These are phyloP conservation scores for Drosophila melanica DNA, from an alignment of 1,140 invertebrate species.

Conservation along the genomic window DNA sequence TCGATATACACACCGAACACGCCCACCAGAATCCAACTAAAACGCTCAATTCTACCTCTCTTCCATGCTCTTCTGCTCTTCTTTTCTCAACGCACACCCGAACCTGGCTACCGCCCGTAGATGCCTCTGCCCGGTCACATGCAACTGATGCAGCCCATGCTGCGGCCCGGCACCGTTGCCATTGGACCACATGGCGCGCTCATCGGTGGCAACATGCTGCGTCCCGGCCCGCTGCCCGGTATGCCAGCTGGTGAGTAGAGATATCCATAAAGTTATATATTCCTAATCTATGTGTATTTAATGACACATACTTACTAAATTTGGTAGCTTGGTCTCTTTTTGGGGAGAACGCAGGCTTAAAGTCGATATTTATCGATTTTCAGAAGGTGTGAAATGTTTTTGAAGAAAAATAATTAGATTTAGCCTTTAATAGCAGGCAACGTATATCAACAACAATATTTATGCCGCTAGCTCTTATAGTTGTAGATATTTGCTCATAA, in stretches of 20 bases:
- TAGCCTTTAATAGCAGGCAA: no score
- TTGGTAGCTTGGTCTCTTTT: no score
- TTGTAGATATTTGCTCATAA: no score
- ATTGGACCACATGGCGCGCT: constrained; percentile 89
- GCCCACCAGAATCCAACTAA: constrained; percentile 24
- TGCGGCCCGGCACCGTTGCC: constrained; percentile 88
- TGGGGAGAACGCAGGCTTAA: no score
- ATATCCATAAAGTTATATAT: no score
- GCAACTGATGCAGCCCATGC: constrained; percentile 86
- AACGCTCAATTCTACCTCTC: constrained; percentile 58
- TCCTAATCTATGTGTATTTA: no score
- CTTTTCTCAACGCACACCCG: constrained; percentile 49
- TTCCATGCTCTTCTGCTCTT: constrained; percentile 78
- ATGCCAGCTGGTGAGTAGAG: constrained; percentile 89
- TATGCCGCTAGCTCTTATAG: no score
- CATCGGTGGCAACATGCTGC: constrained; percentile 89
- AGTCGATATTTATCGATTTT: no score
- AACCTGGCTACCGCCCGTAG: constrained; percentile 31
- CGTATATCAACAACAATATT: no score
- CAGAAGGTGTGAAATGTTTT: no score
- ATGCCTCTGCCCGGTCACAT: constrained; percentile 83
- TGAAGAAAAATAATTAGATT: no score
- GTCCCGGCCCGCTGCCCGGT: constrained; percentile 86
- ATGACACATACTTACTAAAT: no score
- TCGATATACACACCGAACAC: constrained; percentile 61